Evolutionary conservation across 2,797 vertebrate species (phyloP).

Genomic region (Microctenopoma stevenorrisi): DNA sequence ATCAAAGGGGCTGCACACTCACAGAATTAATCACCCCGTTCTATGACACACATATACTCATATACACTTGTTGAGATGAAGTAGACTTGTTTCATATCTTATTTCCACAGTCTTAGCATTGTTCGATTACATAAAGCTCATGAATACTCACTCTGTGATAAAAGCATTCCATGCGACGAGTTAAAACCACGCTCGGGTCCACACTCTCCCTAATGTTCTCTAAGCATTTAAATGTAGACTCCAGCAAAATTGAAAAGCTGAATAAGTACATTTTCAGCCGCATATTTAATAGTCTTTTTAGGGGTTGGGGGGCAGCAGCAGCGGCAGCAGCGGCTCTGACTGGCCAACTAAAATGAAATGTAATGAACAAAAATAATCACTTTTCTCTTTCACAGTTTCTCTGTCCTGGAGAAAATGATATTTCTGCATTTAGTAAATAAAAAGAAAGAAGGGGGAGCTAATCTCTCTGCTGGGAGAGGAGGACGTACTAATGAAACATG

Average conservation of each 20-base stretch:
- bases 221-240: slow-evolving; percentile 64
- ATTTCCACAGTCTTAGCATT: slow-evolving; percentile 49
- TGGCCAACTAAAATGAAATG: slow-evolving; percentile 56
- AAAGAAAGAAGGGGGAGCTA: slow-evolving; percentile 63
- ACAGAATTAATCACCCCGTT: slow-evolving; percentile 52
- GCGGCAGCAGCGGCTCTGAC: slow-evolving; percentile 16
- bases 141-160: slow-evolving; percentile 40
- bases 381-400: slow-evolving; percentile 37
- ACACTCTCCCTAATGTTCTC: slow-evolving; percentile 55
- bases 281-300: slow-evolving; percentile 67
- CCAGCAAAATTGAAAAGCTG: slow-evolving; percentile 65
- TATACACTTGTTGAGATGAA: slow-evolving; percentile 41
- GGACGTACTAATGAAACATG: slow-evolving; percentile 74
- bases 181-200: slow-evolving; percentile 39
- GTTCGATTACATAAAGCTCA: slow-evolving; percentile 46
- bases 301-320: neutral
- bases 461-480: slow-evolving; percentile 69
- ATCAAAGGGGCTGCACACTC: slow-evolving; percentile 59
- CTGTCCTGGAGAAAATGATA: slow-evolving; percentile 66
- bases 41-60: slow-evolving; percentile 34
- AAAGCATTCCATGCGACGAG: slow-evolving; percentile 40
- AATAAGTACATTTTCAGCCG: slow-evolving; percentile 60
- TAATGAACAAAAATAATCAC: slow-evolving; percentile 73
- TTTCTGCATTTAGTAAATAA: slow-evolving; percentile 75
- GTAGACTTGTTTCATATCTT: slow-evolving; percentile 39